A percentile compares a stretch with the other conserved stretches of the same genome.
phyloP scores from a whole-genome alignment of 2,113 vertebrate species.

The Uria lomvia region DNA sequence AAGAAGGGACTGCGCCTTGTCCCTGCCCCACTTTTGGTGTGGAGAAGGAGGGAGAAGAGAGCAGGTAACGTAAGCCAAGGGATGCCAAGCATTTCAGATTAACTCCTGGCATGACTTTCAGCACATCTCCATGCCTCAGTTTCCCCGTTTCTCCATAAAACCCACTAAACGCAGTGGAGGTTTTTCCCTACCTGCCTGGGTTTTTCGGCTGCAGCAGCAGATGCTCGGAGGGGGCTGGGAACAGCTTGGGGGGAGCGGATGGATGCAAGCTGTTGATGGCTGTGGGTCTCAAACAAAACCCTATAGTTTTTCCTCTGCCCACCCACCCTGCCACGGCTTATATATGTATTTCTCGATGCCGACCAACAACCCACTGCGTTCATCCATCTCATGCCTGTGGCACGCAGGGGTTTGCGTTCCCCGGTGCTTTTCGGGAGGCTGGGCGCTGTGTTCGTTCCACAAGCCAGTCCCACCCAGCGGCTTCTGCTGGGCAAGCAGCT shows the following conservation, averaged over 20 bases:
- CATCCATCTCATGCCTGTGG: rapidly evolving
- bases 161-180: neutral
- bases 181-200: neutral
- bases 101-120: neutral
- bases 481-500: neutral
- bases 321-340: neutral
- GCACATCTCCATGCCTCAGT: neutral
- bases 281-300: rapidly evolving
- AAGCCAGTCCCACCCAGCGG: neutral
- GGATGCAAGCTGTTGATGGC: neutral
- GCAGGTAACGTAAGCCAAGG: neutral
- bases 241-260: neutral
- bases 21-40: neutral
- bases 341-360: rapidly evolving
- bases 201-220: neutral
- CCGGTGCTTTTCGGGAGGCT: neutral
- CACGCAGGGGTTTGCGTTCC: rapidly evolving
- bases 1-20: neutral
- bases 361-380: rapidly evolving
- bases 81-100: neutral
- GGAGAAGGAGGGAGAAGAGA: neutral
- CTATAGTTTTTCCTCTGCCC: neutral
- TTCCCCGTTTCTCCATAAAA: neutral
- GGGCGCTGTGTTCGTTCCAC: neutral
- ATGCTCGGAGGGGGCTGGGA: neutral